Base-by-base conservation (phyloP, 2,113 vertebrate genomes). In the Rhinopomastus cyanomelas region DNA sequence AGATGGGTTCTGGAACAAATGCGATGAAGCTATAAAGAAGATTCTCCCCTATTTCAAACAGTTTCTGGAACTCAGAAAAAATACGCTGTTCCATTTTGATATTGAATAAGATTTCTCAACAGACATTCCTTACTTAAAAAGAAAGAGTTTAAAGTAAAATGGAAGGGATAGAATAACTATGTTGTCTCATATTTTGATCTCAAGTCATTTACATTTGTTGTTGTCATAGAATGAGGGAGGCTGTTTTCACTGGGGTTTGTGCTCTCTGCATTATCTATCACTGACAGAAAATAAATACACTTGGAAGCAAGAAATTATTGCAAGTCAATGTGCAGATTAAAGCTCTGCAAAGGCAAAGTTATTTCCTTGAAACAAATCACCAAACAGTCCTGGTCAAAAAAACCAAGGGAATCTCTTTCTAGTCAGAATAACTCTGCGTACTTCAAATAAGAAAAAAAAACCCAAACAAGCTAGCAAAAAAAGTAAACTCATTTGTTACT, bases 81-180 rank as follows among this genome's bases (percentile, higher is more conserved):
- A 30, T 32, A 30, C 93, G 78, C 82, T 91, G 65, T 95, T 96
- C 79, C 57, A 55, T 90, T 96, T 96, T 95, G 92, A 94, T 96
- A 95, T 75, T 96, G 92, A 97, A 93, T 96, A 96, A 94, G 88
- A 94, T 94, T 95, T 95, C 87, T 96, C 88, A 96, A 90, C 88
- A 96, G 89, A 93, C 76, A 27, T 74, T 77, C 30, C n/a, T 91
- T 88, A 79, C 81, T 94, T 93, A n/a, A 48, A 78, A 89, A 81
- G 81, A 82, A 71, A 89, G 52, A 94, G 49, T 36, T 83, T 75
- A 79, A 84, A 94, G 78, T 84, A 83, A 95, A 91, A 89, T 3
- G n/a, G 93, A 96, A 92, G 79, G 68, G 59, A 89, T 49, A 55
- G 65, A 95, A 89, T 89, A 92, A 89, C 15, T 25, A 92, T 88